A percentile compares a stretch with the other conserved stretches of the same genome.
These are phyloP conservation scores for Oreochromis aureus DNA, from an alignment of 2,113 vertebrate genomes.

Conservation along the genomic window DNA sequence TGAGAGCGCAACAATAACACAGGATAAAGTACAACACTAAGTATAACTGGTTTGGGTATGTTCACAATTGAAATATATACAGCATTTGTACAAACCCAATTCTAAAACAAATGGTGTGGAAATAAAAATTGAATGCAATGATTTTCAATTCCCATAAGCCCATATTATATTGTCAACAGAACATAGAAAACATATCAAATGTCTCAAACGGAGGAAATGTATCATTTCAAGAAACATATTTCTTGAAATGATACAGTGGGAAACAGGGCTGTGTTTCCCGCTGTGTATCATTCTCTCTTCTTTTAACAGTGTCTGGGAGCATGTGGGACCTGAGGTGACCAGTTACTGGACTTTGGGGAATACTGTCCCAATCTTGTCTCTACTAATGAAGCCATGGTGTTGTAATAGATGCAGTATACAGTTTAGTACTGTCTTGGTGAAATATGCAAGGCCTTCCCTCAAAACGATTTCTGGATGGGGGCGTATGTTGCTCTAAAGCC, in stretches of 20 bases:
- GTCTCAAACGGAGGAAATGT: neutral
- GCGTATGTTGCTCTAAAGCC: neutral
- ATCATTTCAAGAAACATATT: neutral
- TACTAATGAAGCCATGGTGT: neutral
- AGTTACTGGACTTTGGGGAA: neutral
- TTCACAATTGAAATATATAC: neutral
- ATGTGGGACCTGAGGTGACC: neutral
- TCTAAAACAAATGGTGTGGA: neutral
- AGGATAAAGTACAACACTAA: neutral
- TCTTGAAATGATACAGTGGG: fast-evolving
- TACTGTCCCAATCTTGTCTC: neutral
- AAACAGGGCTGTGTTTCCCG: neutral
- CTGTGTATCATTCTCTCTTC: neutral
- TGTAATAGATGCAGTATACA: neutral
- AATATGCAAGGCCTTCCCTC: neutral
- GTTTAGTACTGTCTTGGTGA: neutral
- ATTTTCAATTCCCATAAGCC: neutral
- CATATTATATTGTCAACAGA: neutral
- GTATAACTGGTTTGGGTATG: neutral
- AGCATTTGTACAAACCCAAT: neutral
- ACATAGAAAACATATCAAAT: neutral
- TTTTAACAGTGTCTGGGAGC: neutral
- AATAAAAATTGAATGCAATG: neutral
- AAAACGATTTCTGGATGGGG: neutral
- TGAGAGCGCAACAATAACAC: neutral